Base-by-base conservation (phyloP, 2,888 invertebrate species). In the Drosophila lacicola region DNA sequence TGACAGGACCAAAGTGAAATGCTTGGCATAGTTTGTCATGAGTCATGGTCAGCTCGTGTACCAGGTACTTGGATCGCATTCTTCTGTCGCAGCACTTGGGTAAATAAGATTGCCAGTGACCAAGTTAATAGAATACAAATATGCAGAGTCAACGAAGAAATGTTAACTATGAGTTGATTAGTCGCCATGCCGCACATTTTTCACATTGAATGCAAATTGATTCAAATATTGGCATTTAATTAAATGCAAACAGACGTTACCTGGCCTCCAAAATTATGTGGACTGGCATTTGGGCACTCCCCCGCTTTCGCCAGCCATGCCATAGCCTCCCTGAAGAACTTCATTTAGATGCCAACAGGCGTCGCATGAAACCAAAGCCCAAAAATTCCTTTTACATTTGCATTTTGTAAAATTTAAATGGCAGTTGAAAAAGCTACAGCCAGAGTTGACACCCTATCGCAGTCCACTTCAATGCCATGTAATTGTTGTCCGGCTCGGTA, bases 221-320 rank as follows among this genome's bases (percentile, higher is more conserved):
- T 80, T 88, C 85, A 84, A 88, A 87, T 86, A 87, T 86, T 87
- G 82, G 77, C 70, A 79, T 84, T 84, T 86, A 86, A 86, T 86
- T 86, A 84, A 88, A 87, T 84, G 80, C 80, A 82, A 86, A 86
- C 66, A 80, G 68, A 64, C 68, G 68, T 72, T 69, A 68, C 78
- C 80, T 77, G 63, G 39, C 45, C 56, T n/a, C 33, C 34, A 61
- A 70, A 67, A 78, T 68, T 54, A 62, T 70, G 49, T 56, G 45
- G 39, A 14, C 14, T 14, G 39, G n/a, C 51, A 51, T 53, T 54
- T 45, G 44, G 21, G 29, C 34, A 34, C 36, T 41, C 9, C 11
- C 42, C 25, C 14, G 1, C 17, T 1, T 13, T 3, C 29, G 4
- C 4, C 45, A 5, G 9, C 33, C 10, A 29, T 25, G 8, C 10